A percentile compares a stretch with the other conserved stretches of the same genome.
Conservation (phyloP, 2,113 vertebrate species). For the Gambusia affinis region DNA sequence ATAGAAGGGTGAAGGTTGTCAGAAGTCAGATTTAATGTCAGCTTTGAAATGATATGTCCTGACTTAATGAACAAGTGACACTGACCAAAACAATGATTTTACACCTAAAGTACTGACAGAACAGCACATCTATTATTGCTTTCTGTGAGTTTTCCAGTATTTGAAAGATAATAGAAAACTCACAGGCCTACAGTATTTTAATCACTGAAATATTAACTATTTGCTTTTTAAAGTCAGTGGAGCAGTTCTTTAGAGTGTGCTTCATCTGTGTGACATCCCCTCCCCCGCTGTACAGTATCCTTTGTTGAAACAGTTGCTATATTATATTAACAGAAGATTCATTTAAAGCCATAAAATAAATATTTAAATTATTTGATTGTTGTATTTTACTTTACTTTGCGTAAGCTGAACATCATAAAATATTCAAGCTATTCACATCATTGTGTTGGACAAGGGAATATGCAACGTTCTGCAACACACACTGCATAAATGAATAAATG, state of each 20-base stretch:
- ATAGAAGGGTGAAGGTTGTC: not conserved
- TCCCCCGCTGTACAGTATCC: slow-evolving; percentile 10
- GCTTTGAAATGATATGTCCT: slow-evolving; percentile 17
- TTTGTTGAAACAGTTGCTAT: slow-evolving; percentile 25
- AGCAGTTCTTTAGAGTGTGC: slow-evolving; percentile 34
- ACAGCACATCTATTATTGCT: not conserved
- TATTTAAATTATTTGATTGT: slow-evolving; percentile 38
- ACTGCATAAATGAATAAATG: not conserved
- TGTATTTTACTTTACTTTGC: slow-evolving; percentile 2
- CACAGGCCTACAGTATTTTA: slow-evolving; percentile 14
- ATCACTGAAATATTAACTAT: slow-evolving; percentile 55
- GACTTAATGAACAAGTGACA: slow-evolving; percentile 32
- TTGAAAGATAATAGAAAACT: slow-evolving; percentile 44
- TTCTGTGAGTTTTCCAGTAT: slow-evolving; percentile 24
- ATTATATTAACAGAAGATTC: slow-evolving; percentile 28
- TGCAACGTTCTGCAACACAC: not conserved
- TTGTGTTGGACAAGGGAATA: not conserved
- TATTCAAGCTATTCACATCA: not conserved
- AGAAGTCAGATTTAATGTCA: not conserved
- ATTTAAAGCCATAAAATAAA: slow-evolving; percentile 71
- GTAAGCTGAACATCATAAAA: not conserved
- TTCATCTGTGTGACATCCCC: slow-evolving; percentile 36
- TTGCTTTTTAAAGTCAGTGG: slow-evolving; percentile 31
- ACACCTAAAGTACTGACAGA: slow-evolving; percentile 3
- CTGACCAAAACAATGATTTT: slow-evolving; percentile 13